Base-by-base conservation (phyloP, 2,113 vertebrate genomes). In the Theristicus caerulescens region DNA sequence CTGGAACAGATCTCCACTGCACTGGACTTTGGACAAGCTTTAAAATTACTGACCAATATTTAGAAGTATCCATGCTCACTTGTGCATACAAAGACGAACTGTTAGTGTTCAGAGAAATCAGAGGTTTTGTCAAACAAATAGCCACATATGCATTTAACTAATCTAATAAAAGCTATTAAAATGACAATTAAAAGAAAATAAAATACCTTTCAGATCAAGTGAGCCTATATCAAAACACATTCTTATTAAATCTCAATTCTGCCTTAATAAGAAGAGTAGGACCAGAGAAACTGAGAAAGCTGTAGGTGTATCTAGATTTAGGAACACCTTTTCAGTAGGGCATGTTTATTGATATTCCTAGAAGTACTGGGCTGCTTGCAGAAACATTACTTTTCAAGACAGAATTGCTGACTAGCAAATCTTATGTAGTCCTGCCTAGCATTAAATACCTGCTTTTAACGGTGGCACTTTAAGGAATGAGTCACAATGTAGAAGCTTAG, bases 381-480 rank as follows among this genome's bases (percentile, higher is more conserved):
- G 62, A 91, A 91, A 91, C 67, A 51, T 74, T 83, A 72, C 24
- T 95, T 95, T 74, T 57, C 46, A 82, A 86, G 86, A 69, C 20
- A 86, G 36, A 96, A 29, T 1, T 91, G 85, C 70, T 94, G 62
- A 91, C 51, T 82, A 62, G 25, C 5, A 88, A 38, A 92, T 71
- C 29, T 85, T 42, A 15, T 5, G 19, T 77, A 61, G 51, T 55
- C 44, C 38, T n/a, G 34, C 51, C 44, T 82, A n/a, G 21, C n/a
- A 42, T 74, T 86, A 93, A 93, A 88, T 38, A 70, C 6, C 32
- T 61, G 49, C 42, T 87, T 64, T 87, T 76, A 71, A 67, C 3
- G 3, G 46, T 61, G 54, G 16, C 46, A 22, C 47, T 80, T 94
- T 72, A 91, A 95, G 69, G 46, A 93, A 74, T 34, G 36, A 80